Evolutionary conservation across 2,797 vertebrate species (phyloP).

Genomic region (Pyrrhura leucotis): DNA sequence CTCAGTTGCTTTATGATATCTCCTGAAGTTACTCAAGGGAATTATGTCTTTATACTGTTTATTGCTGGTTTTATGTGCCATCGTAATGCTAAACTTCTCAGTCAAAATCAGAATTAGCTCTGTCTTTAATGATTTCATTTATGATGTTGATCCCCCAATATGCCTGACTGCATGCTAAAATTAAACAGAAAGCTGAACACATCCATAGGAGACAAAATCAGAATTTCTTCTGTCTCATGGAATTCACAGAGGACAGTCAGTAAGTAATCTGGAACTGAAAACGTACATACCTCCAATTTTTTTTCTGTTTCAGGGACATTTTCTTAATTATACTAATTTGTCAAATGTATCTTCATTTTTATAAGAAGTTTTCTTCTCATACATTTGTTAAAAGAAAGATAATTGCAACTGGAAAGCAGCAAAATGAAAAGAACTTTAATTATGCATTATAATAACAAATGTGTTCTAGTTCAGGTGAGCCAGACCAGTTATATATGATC

Average conservation of each 20-base stretch:
- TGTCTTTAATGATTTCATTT: background rate
- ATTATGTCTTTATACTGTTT: background rate
- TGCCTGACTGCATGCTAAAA: slow-evolving; percentile 1
- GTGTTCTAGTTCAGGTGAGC: slow-evolving; percentile 58
- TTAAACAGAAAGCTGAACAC: background rate
- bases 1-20: background rate
- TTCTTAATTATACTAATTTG: slow-evolving; percentile 52
- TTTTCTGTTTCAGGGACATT: slow-evolving; percentile 26
- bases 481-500: slow-evolving; percentile 62
- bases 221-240: background rate
- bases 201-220: background rate
- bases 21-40: background rate
- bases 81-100: background rate
- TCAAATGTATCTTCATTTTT: slow-evolving; percentile 56
- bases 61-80: background rate
- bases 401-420: slow-evolving; percentile 53
- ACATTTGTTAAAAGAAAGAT: slow-evolving; percentile 48
- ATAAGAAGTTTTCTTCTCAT: slow-evolving; percentile 24
- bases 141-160: background rate
- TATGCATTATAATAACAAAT: slow-evolving; percentile 58
- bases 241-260: background rate
- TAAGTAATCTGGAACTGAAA: background rate
- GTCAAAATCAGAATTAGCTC: background rate
- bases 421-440: slow-evolving; percentile 69
- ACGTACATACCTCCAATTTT: background rate